phyloP scores from a whole-genome alignment of 2,888 invertebrate species.

The Digitonthophagus gazella region DNA sequence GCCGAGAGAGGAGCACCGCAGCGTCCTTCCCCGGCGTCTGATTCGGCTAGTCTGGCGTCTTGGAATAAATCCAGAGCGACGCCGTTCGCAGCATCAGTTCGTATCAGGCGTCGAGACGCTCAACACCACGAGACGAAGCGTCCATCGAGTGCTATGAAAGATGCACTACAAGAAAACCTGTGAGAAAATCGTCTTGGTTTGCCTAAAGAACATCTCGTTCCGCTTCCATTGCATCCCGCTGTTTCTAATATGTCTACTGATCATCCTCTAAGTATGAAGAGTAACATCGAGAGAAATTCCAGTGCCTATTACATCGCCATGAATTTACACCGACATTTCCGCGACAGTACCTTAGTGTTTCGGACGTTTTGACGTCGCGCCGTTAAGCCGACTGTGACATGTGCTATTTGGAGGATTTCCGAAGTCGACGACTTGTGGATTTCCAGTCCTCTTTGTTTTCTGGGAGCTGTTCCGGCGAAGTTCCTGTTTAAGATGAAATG shows the following conservation, averaged over 20 bases:
- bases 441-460: background rate
- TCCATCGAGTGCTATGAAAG: constrained; percentile 22
- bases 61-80: constrained; percentile 19
- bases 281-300: background rate
- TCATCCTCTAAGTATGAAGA: constrained; percentile 23
- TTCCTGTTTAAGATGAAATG: background rate
- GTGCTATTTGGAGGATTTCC: background rate
- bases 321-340: constrained; percentile 5
- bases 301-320: background rate
- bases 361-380: constrained; percentile 6
- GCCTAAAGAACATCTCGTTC: constrained; percentile 33
- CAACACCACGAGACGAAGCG: background rate
- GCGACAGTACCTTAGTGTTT: constrained; percentile 16
- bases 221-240: constrained; percentile 34
- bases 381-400: constrained; percentile 3
- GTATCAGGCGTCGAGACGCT: constrained; percentile 20
- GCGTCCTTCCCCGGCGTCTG: constrained; percentile 17
- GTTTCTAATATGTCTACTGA: constrained; percentile 31
- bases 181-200: constrained; percentile 24
- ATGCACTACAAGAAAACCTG: constrained; percentile 28
- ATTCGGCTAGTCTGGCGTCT: constrained; percentile 13
- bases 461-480: background rate
- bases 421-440: background rate
- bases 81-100: constrained; percentile 15
- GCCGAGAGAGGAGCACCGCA: background rate